phyloP scores from a whole-genome alignment of 2,888 invertebrate genomes.

The Nephrotoma flavescens region DNA sequence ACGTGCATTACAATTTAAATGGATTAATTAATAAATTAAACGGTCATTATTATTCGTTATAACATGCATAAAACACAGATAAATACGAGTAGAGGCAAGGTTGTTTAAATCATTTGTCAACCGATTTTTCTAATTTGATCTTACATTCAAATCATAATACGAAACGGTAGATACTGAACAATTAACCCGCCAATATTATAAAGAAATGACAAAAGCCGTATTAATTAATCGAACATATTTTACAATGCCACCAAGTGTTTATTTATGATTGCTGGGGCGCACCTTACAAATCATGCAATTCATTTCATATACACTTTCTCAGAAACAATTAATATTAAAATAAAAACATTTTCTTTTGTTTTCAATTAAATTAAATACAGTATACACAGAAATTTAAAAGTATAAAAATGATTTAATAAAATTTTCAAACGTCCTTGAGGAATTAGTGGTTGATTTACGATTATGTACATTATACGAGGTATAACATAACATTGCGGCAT shows the following conservation, averaged over 20 bases:
- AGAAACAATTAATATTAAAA: background rate
- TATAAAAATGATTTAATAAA: background rate
- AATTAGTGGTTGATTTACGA: background rate
- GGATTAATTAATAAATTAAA: background rate
- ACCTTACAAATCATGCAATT: background rate
- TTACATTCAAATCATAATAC: background rate
- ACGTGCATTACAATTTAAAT: background rate
- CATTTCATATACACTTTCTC: background rate
- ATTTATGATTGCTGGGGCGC: background rate
- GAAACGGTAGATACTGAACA: background rate
- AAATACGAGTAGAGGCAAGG: background rate
- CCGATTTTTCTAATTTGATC: background rate
- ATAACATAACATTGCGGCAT: no score
- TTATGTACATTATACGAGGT: background rate
- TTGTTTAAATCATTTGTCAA: background rate
- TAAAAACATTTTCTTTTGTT: background rate
- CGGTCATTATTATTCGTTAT: no score
- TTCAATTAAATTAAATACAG: background rate
- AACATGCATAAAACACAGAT: background rate
- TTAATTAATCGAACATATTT: background rate
- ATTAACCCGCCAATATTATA: background rate
- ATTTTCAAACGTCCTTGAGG: background rate
- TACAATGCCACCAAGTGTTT: background rate
- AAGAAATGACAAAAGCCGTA: background rate
- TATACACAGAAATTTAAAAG: background rate